A percentile compares a stretch with the other conserved stretches of the same genome.
Evolutionary conservation across 1,140 invertebrate genomes (phyloP).

Genomic region (Solenopsis invicta): DNA sequence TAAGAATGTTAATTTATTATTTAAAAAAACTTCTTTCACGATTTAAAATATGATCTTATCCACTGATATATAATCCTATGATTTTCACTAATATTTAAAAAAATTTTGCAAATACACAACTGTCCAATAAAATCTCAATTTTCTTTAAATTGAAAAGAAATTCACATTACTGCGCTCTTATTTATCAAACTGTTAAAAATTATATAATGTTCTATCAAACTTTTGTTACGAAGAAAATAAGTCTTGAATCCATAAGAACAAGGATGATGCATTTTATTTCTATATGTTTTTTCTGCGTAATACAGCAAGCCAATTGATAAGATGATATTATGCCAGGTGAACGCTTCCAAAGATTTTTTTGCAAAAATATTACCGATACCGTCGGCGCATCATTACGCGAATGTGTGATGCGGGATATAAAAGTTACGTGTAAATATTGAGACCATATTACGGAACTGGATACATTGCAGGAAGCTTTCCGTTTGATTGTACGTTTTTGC

Average conservation of each 20-base stretch:
- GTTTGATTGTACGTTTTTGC: conserved; percentile 34
- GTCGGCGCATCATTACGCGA: not conserved
- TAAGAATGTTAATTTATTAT: not conserved
- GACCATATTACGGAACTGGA: not conserved
- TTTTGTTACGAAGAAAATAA: not conserved
- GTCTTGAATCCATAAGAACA: not conserved
- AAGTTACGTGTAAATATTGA: not conserved
- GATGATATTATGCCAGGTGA: not conserved
- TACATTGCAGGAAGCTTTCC: conserved; percentile 4
- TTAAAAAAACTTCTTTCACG: not conserved
- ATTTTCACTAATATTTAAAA: not conserved
- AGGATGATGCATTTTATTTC: not conserved
- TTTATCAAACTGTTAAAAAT: conserved; percentile 12
- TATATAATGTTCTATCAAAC: not conserved
- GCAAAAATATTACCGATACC: conserved; percentile 1
- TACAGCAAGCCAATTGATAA: not conserved
- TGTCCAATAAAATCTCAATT: not conserved
- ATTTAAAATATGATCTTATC: too few species aligned
- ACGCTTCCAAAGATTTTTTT: not conserved
- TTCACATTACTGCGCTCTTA: not conserved
- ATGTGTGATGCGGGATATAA: not conserved
- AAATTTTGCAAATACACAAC: not conserved
- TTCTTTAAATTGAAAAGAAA: not conserved
- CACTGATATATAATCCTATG: too few species aligned
- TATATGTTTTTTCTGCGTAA: not conserved